These are phyloP conservation scores for Cataglyphis rosenhaueri DNA, from an alignment of 2,888 invertebrate genomes.

Conservation along the genomic window DNA sequence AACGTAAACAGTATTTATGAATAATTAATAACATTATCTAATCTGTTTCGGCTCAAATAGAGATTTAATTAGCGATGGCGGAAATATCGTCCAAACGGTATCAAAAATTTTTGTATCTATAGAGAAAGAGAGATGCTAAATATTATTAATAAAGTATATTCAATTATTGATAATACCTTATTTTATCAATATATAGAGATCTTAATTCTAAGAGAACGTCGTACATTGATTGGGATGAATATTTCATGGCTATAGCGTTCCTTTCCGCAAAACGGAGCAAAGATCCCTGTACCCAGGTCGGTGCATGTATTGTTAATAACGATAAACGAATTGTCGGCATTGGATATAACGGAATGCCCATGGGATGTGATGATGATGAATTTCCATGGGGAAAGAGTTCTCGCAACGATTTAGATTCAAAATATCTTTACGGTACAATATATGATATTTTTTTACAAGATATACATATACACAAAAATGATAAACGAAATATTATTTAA, in stretches of 20 bases:
- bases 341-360: slow-evolving; percentile 99
- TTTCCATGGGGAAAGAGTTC: slow-evolving; percentile 95
- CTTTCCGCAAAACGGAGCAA: slow-evolving; percentile 97
- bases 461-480: neutral
- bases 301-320: slow-evolving; percentile 96
- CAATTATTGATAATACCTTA: neutral
- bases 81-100: slow-evolving; percentile 8
- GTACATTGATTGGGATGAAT: slow-evolving; percentile 95
- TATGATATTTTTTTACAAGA: neutral
- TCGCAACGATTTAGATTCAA: slow-evolving; percentile 89
- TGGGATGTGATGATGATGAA: slow-evolving; percentile 93
- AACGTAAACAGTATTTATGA: neutral
- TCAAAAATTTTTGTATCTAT: neutral
- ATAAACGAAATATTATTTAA: neutral
- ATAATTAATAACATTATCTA: neutral
- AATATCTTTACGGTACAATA: slow-evolving; percentile 93
- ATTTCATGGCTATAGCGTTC: slow-evolving; percentile 97
- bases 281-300: slow-evolving; percentile 97
- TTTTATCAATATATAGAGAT: slow-evolving; percentile 28
- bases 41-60: neutral
- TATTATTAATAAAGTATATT: neutral
- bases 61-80: slow-evolving; percentile 2
- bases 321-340: slow-evolving; percentile 96
- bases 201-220: slow-evolving; percentile 87
- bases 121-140: neutral